phyloP scores from a whole-genome alignment of 2,113 vertebrate species.

The Ciconia boyciana region DNA sequence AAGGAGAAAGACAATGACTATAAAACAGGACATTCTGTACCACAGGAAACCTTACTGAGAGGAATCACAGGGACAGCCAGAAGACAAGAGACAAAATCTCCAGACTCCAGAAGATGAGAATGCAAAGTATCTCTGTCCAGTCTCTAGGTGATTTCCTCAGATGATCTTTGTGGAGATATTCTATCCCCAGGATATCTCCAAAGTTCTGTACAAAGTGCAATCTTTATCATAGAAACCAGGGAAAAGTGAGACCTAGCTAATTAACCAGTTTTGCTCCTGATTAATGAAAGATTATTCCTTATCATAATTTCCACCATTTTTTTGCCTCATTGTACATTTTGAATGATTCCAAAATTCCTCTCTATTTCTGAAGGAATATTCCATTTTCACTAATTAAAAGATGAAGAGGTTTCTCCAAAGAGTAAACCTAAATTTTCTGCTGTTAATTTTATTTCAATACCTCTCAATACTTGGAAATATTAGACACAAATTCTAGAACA shows the following conservation, averaged over 20 bases:
- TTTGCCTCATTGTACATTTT: background rate
- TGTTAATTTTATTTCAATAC: background rate
- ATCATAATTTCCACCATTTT: background rate
- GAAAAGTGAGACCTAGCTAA: background rate
- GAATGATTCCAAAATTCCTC: background rate
- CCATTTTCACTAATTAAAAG: background rate
- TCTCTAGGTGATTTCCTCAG: background rate
- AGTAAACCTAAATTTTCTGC: background rate
- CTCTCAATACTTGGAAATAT: background rate
- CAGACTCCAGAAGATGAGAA: background rate
- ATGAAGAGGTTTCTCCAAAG: background rate
- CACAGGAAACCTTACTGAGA: background rate
- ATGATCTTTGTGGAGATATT: background rate
- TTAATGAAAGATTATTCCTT: background rate
- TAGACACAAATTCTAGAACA: background rate
- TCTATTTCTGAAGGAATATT: background rate
- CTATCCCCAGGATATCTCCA: background rate
- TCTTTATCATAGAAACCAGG: background rate
- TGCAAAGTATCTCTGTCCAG: background rate
- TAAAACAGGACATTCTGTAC: background rate
- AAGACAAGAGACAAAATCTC: background rate
- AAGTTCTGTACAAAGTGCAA: background rate
- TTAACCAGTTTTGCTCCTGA: background rate
- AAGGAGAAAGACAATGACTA: background rate
- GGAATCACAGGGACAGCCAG: background rate